Evolutionary conservation across 2,888 invertebrate species (phyloP), one percentile per base, ranked within the genome.

Genomic region (Lordiphosa fenestrarum): DNA sequence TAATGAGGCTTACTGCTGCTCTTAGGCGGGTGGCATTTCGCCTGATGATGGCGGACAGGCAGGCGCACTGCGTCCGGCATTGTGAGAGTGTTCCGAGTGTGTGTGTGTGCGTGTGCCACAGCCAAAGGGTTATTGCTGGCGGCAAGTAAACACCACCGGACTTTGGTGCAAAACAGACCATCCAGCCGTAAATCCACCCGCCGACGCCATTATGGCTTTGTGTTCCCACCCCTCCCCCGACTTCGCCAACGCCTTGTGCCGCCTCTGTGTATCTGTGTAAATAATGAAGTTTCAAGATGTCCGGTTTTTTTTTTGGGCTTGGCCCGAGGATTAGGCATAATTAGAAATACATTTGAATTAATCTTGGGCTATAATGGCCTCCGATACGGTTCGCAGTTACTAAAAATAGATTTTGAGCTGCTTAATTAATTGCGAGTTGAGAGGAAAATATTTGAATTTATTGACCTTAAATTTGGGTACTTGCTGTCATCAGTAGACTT

Each of bases 141-240:
- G 77, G 84, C 81, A 69, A 76, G 64, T 71, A 87, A 86, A 85
- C 85, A 87, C 87, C 87, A 86, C 86, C 85, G 82, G 84, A 85
- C 73, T 73, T 44, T 44, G 44, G 58, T 44, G 59, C 57, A 49
- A 57, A 46, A 51, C 58, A 57, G 78, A 62, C 78, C 71, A 71
- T 46, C 66, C 60, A 69, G 63, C 39, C 69, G 77, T 72, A 72
- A 83, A 83, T 80, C 83, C 80, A 80, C 81, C 80, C 80, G 77
- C 54, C 60, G 66, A 56, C 71, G 75, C 81, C 77, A 80, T 80
- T 76, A 64, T 59, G 49, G 33, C 9, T 3, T 30, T 30, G 25
- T 25, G 25, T 25, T 25, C 25, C 25, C 6, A 1, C 25, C 25
- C 25, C 25, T 25, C 6, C 25, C 6, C 25, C 25, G 1, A 6